These are phyloP conservation scores for Sitophilus oryzae DNA, from an alignment of 1,140 invertebrate genomes.

Conservation along the genomic window DNA sequence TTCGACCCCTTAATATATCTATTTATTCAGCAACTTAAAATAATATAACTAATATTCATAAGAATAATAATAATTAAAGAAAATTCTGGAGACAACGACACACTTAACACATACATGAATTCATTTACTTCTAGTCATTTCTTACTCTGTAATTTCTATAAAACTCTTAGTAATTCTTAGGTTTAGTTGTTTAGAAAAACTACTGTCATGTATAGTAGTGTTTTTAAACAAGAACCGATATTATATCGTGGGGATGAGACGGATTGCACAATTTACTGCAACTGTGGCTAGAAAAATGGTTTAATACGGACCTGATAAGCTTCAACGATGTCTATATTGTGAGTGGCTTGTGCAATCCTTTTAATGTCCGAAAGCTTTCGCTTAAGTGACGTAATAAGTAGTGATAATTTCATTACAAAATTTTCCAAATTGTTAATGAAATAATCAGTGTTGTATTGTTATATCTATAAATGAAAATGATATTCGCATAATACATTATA, in stretches of 20 bases:
- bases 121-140: conserved; percentile 30
- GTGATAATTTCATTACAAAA: conserved; percentile 37
- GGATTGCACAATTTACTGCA: too few relatives aligned
- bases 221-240: conserved; percentile 4
- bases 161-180: conserved; percentile 11
- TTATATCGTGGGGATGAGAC: too few relatives aligned
- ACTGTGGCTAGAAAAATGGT: too few relatives aligned
- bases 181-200: conserved; percentile 8
- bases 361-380: conserved; percentile 28
- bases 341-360: not conserved
- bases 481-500: conserved; percentile 42
- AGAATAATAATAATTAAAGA: too few relatives aligned
- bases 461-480: conserved; percentile 36
- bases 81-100: conserved; percentile 44
- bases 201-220: not conserved
- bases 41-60: conserved; percentile 22
- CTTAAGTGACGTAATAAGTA: conserved; percentile 36
- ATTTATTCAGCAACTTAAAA: not conserved
- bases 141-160: conserved; percentile 26
- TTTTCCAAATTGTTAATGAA: conserved; percentile 35
- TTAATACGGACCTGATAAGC: too few relatives aligned
- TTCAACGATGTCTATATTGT: too few relatives aligned
- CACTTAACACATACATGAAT: too few relatives aligned
- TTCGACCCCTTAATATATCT: not conserved
- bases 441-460: conserved; percentile 45